These are phyloP conservation scores for Furnarius figulus DNA, from an alignment of 2,113 vertebrate species.

Conservation along the genomic window DNA sequence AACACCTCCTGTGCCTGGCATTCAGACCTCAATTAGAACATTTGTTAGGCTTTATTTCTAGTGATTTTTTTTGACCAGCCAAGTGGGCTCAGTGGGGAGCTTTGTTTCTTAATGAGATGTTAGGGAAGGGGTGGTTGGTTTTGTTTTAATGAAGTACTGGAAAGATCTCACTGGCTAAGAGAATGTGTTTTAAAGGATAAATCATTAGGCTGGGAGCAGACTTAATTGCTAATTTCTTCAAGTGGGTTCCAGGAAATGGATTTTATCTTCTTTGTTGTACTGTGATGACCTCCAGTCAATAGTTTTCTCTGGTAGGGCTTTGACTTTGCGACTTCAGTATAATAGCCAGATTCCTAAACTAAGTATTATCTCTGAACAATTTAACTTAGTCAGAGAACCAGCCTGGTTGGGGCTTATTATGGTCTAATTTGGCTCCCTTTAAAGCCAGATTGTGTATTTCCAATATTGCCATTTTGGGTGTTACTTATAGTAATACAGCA, in stretches of 20 bases:
- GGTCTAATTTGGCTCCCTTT: not conserved
- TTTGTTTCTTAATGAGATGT: not conserved
- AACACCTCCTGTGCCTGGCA: not conserved
- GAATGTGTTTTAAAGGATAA: not conserved
- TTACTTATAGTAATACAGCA: too few species aligned
- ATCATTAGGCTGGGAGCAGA: not conserved
- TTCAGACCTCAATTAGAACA: not conserved
- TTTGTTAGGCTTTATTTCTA: not conserved
- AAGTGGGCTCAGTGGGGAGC: not conserved
- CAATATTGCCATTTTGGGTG: too few species aligned
- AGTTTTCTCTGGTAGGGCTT: not conserved
- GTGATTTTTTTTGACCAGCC: not conserved
- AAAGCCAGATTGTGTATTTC: not conserved
- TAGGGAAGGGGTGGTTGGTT: not conserved
- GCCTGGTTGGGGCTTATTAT: not conserved
- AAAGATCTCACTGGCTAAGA: not conserved
- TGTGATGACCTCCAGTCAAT: not conserved
- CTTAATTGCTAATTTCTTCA: not conserved
- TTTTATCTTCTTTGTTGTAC: not conserved
- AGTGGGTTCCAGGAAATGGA: not conserved
- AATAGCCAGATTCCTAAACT: not conserved
- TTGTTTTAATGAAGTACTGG: not conserved
- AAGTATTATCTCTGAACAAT: not conserved
- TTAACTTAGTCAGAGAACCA: not conserved
- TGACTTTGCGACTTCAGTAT: not conserved